Evolutionary conservation across 2,797 vertebrate species (phyloP).

Genomic region (Austrolebias charrua): DNA sequence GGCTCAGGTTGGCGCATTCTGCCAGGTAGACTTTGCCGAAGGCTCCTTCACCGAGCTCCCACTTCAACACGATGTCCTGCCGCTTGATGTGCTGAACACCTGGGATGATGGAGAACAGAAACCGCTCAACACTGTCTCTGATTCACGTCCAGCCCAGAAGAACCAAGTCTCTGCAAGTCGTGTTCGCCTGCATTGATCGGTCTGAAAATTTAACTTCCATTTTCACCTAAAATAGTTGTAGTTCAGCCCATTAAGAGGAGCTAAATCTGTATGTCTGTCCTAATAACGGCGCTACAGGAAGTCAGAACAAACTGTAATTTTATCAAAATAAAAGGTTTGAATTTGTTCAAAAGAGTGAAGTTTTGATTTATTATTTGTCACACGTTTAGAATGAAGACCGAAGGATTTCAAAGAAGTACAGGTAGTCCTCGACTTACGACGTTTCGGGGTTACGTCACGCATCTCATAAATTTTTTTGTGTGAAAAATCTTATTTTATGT

Average conservation of each 20-base stretch:
- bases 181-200: neutral
- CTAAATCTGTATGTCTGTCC: neutral
- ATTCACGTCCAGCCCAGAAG: neutral
- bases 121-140: neutral
- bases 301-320: too few relatives aligned
- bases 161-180: neutral
- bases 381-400: neutral
- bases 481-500: too few relatives aligned
- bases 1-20: slow-evolving; percentile 89
- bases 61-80: slow-evolving; percentile 90
- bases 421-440: too few relatives aligned
- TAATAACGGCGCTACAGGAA: neutral
- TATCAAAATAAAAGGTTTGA: too few relatives aligned
- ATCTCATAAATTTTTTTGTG: too few relatives aligned
- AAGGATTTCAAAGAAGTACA: neutral
- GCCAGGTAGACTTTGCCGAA: slow-evolving; percentile 97
- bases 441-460: too few relatives aligned
- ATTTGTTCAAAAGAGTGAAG: neutral
- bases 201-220: neutral
- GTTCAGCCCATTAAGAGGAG: too few relatives aligned
- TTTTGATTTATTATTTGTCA: neutral
- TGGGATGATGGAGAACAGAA: slow-evolving; percentile 48
- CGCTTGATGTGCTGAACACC: slow-evolving; percentile 95
- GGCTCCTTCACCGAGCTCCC: slow-evolving; percentile 95
- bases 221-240: too few relatives aligned